phyloP scores from a whole-genome alignment of 1,140 invertebrate genomes.

The Schlechtendalia chinensis region DNA sequence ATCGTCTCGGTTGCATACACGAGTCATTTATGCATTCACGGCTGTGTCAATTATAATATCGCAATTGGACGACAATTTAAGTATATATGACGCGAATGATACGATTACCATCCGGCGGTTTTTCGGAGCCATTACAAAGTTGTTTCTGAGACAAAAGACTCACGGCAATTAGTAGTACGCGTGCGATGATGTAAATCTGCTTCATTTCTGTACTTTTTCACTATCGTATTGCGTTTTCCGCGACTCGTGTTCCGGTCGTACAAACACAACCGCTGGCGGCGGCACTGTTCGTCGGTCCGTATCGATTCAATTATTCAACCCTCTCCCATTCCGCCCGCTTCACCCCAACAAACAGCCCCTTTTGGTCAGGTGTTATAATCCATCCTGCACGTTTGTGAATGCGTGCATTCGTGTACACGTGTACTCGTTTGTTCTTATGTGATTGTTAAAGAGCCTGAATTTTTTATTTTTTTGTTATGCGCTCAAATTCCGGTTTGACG shows the following conservation, averaged over 20 bases:
- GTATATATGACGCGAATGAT: no score
- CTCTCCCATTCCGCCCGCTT: no score
- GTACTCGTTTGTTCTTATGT: neutral
- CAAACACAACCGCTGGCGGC: neutral
- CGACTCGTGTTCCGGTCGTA: neutral
- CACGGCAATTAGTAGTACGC: neutral
- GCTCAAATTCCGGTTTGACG: no score
- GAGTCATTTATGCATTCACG: no score
- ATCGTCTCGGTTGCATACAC: no score
- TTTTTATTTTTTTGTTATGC: no score
- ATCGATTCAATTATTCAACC: slow-evolving; percentile 46
- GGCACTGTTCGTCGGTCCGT: slow-evolving; percentile 1
- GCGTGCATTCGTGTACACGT: neutral
- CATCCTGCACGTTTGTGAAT: neutral
- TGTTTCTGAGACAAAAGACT: neutral
- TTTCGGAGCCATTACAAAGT: neutral
- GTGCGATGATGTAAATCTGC: slow-evolving; percentile 14
- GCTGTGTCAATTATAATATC: no score
- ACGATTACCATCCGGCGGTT: no score
- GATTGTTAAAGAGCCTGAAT: no score
- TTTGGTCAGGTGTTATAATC: slow-evolving; percentile 38
- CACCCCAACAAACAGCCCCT: neutral
- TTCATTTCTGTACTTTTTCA: neutral
- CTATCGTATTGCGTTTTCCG: neutral
- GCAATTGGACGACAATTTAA: no score